Base-by-base conservation (phyloP, 2,888 invertebrate species). In the Pemphredon lugubris region DNA sequence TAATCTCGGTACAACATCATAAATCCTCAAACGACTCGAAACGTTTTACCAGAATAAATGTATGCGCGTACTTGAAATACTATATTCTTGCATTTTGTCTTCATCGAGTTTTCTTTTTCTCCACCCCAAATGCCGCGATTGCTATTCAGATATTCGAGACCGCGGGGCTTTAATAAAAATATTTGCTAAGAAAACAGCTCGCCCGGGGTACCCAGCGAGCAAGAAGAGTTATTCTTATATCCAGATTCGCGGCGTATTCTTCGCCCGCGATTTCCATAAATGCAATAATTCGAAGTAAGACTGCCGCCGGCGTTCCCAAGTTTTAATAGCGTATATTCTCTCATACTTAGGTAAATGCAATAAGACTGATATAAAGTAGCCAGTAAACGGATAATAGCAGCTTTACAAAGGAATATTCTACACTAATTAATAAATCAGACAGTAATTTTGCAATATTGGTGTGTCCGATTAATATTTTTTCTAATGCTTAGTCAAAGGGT, bases 141-240 rank as follows among this genome's bases (percentile, higher is more conserved):
- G 84, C 79, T 87, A 87, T 88, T 87, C 86, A 87, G 84, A 87
- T 88, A 87, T 88, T 86, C 86, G 84, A 85, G 79, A 81, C 79
- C 71, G 75, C 67, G 73, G 79, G 82, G 83, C 76, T 82, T 81
- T 75, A 84, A 84, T 84, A 84, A 88, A 88, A 88, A 88, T 88
- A 88, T 88, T 88, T 85, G 75, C 76, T 83, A 81, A 87, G 87
- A 88, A 84, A 88, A 87, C 87, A 88, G 79, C 66, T 70, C 64
- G 66, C 45, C 67, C 14, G 67, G 45, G 70, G 21, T 69, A 51
- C 44, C 48, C 57, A 47, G 45, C 45, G 63, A 64, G 74, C 68
- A 75, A 75, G 75, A 60, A 53, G 78, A 83, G 83, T 84, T 87
- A 85, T 85, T 85, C 85, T 86, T 87, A 83, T 84, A 85, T 85